Evolutionary conservation across 2,113 vertebrate species (phyloP).

Genomic region (Spheniscus mendiculus): DNA sequence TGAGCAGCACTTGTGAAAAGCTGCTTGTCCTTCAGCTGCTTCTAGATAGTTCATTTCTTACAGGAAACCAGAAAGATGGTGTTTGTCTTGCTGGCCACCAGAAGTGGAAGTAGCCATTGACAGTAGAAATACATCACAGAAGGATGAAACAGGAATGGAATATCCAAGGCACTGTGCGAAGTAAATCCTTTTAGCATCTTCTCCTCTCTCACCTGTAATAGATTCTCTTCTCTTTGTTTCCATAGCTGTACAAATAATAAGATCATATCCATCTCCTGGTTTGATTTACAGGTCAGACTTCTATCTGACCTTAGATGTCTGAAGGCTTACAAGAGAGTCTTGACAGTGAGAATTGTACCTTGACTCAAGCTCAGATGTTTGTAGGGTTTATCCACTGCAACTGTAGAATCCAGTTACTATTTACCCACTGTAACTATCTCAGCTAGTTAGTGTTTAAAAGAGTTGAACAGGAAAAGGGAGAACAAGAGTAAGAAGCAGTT

Average conservation of each 20-base stretch:
- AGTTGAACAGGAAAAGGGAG: background rate
- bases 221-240: background rate
- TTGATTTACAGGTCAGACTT: background rate
- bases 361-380: background rate
- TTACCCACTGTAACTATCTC: background rate
- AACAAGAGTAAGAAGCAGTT: background rate
- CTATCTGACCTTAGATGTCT: background rate
- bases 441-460: background rate
- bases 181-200: background rate
- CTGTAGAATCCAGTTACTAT: background rate
- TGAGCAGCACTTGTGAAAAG: background rate
- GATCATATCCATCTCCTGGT: background rate
- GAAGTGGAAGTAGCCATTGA: background rate
- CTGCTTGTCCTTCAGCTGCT: background rate
- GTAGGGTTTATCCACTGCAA: background rate
- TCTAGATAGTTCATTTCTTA: background rate
- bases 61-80: background rate
- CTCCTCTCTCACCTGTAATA: background rate
- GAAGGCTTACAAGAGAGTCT: background rate
- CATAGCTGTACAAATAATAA: background rate
- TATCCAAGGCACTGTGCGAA: background rate
- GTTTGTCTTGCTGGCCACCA: background rate
- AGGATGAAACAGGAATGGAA: background rate
- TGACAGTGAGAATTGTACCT: background rate
- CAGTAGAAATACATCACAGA: background rate